Evolutionary conservation across 2,888 invertebrate species (phyloP), one percentile per base, ranked within the genome.

Genomic region (Acanthacorydalis orientalis): DNA sequence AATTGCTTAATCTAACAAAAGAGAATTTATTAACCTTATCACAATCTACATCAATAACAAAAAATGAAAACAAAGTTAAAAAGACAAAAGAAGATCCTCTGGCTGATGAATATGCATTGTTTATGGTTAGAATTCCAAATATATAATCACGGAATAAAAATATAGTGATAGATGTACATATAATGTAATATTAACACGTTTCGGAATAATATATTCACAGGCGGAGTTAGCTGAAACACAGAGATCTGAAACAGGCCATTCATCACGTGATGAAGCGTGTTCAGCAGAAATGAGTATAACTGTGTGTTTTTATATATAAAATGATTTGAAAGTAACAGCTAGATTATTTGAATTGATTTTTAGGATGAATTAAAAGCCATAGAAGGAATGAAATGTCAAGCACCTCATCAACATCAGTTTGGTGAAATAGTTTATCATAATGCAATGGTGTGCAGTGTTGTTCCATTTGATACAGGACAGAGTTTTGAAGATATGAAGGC

Each of bases 331-430:
- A 12, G 37, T 23, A 23, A 23, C 8, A 37, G 7, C 1, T 37
- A 14, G n/a, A 12, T 37, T 37, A 12, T 37, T 12, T 31, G 44
- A 47, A 12, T 11, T 52, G 54, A 58, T 54, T 65, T 69, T 49
- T 57, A 78, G 75, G 74, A 76, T 58, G 78, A 81, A 56, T 64
- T 82, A 47, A 70, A 77, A 52, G 68, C 75, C 34, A 67, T 90
- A 48, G 71, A 86, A 57, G 92, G 92, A 16, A 82, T 80, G 68
- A 90, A 88, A 64, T 92, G 91, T 68, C 78, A 81, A 53, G 91
- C 89, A 7, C 87, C 89, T 16, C 84, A 83, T 62, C 75, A 75
- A 49, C 83, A 83, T 60, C 74, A 77, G 50, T 89, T 88, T 86
- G 84, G 84, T 43, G 79, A 82, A 12, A 73, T 75, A 47, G 73